Evolutionary conservation across 2,113 vertebrate species (phyloP).

Genomic region (Rattus norvegicus): GRCr8 NC_086023.1:105011501-105012000

Average conservation of each 20-base stretch:
- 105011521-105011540: conserved; percentile 73
- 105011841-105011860: background rate
- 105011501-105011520: conserved; percentile 65
- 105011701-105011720: background rate
- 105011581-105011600: conserved; percentile 64
- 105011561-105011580: conserved; percentile 71
- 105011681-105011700: background rate
- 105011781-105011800: conserved; percentile 14
- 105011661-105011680: conserved; percentile 25
- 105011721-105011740: background rate
- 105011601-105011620: conserved; percentile 59
- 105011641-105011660: conserved; percentile 48
- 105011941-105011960: background rate
- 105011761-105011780: background rate
- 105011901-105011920: background rate
- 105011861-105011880: background rate
- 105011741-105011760: background rate
- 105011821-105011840: conserved; percentile 15
- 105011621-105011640: conserved; percentile 46
- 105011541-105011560: conserved; percentile 59
- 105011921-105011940: background rate
- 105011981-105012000: background rate
- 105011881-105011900: background rate
- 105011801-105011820: background rate
- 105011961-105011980: background rate